A percentile compares a stretch with the other conserved stretches of the same genome.
Evolutionary conservation across 2,888 invertebrate genomes (phyloP).

Genomic region (Leptinotarsa peninsularis): DNA sequence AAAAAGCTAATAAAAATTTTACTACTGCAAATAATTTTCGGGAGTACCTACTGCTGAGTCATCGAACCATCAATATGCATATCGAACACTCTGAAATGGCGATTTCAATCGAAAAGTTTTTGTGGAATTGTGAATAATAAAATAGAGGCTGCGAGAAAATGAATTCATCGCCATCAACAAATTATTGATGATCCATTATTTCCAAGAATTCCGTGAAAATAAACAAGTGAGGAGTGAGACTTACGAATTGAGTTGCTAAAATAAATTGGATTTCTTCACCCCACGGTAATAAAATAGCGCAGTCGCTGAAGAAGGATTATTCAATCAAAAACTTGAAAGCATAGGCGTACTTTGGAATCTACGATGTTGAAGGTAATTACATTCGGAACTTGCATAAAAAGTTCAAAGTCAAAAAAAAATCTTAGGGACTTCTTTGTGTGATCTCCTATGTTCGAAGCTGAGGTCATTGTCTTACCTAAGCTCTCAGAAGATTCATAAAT

Average conservation of each 20-base stretch:
- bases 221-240: neutral
- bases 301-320: neutral
- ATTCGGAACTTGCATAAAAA: too few relatives aligned
- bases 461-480: too few relatives aligned
- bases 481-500: too few relatives aligned
- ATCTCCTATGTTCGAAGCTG: too few relatives aligned
- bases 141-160: neutral
- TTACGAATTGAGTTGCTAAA: neutral
- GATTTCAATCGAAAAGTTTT: neutral
- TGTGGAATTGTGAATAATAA: neutral
- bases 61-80: constrained; percentile 6
- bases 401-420: too few relatives aligned
- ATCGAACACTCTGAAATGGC: neutral
- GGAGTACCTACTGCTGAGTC: neutral
- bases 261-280: neutral
- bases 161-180: neutral
- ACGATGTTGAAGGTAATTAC: too few relatives aligned
- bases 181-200: neutral
- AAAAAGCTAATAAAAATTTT: constrained; percentile 22
- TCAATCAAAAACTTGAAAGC: neutral
- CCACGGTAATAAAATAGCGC: neutral
- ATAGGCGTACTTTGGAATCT: neutral
- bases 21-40: constrained; percentile 5
- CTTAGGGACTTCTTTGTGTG: too few relatives aligned
- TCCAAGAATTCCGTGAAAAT: neutral